Base-by-base conservation (phyloP, 2,113 vertebrate species). In the Gadus chalcogrammus region DNA sequence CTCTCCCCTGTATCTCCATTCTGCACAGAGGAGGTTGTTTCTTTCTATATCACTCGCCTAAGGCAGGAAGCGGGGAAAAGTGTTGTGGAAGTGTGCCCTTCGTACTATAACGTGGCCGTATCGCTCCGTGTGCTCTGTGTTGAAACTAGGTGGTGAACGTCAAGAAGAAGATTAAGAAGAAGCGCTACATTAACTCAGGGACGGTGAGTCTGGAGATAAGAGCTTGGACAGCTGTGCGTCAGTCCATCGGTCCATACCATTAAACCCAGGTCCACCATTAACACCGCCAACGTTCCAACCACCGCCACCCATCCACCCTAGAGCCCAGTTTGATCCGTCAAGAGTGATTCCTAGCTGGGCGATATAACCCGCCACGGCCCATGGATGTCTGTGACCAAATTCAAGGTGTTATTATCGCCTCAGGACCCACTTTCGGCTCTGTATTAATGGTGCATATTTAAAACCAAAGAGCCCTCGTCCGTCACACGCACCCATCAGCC, bases 101-200 rank as follows among this genome's bases (percentile, higher is more conserved):
- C 13, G 31, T 17, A 16, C 28, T 12, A 28, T 67, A 52, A 9
- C 55, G 9, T 9, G 7, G 7, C 42, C 42, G 42, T 48, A 7
- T 48, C 42, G 64, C 24, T 69, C 31, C 7, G 73, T 59, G 48
- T 73, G 65, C 69, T 84, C 79, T 76, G 71, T 42, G 61, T 31
- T 83, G 59, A 68, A 68, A 75, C 82, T 67, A 97, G 96, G 96
- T 97, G 87, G 90, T 97, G 87, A 97, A 97, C 77, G 92, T 95
- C 8, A 95, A 94, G 88, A 98, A 98, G 93, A 98, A 96, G 89
- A 91, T 96, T 84, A 98, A 98, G 93, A 98, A 98, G 79, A 96
- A 95, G 91, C 94, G 96, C 88, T 98, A 97, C 42, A 87, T 94
- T 77, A 94, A 97, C 91, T 97, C 95, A 0, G 96, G 96, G 82